Conservation (phyloP, 2,797 vertebrate genomes). For the Cetoscarus ocellatus region DNA sequence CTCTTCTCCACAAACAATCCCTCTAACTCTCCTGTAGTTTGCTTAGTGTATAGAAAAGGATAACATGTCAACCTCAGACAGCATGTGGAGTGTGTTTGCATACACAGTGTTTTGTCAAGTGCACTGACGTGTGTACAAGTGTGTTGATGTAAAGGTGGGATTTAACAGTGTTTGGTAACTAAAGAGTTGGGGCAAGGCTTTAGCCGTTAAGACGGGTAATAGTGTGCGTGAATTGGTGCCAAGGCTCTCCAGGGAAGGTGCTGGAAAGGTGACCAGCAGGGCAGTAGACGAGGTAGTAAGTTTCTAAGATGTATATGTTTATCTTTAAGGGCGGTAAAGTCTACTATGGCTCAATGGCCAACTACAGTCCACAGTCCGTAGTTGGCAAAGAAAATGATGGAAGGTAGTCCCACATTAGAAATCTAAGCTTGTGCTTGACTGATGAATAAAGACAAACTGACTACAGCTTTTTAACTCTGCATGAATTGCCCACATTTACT, state of each 20-base stretch:
- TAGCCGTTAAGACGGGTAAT: slow-evolving; percentile 11
- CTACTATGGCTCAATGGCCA: too few species aligned
- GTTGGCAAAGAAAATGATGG: too few species aligned
- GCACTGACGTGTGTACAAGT: slow-evolving; percentile 2
- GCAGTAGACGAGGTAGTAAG: too few species aligned
- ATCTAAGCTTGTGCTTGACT: too few species aligned
- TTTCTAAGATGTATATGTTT: too few species aligned
- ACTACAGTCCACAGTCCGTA: too few species aligned
- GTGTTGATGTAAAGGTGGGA: slow-evolving; percentile 17
- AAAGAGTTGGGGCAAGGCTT: not conserved
- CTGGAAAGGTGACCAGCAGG: not conserved
- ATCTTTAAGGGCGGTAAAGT: too few species aligned
- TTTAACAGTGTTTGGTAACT: slow-evolving; percentile 21
- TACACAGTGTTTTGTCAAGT: not conserved
- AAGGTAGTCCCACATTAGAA: too few species aligned
- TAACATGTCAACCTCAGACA: slow-evolving; percentile 6
- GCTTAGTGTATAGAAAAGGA: not conserved
- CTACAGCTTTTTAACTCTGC: too few species aligned
- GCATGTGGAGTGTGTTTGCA: not conserved
- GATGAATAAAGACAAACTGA: too few species aligned
- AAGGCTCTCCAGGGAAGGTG: not conserved
- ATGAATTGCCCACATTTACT: too few species aligned
- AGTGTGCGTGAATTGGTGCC: slow-evolving; percentile 7
- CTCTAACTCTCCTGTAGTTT: slow-evolving; percentile 16
- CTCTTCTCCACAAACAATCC: not conserved